A percentile compares a stretch with the other conserved stretches of the same genome.
These are phyloP conservation scores for mouse (Mus musculus) DNA, from an alignment of 2,113 vertebrate species.

Conservation along the genomic window GRCm39 chr7:88855501-88856000, in stretches of 20 bases:
- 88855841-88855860: slow-evolving; percentile 16
- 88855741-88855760: not conserved
- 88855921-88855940: slow-evolving; percentile 44
- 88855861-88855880: slow-evolving; percentile 51
- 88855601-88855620: slow-evolving; percentile 45
- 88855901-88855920: slow-evolving; percentile 58
- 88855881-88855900: slow-evolving; percentile 56
- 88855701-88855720: not conserved
- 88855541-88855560: not conserved
- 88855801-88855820: not conserved
- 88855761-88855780: not conserved
- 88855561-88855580: not conserved
- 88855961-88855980: slow-evolving; percentile 55
- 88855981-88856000: not conserved
- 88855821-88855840: slow-evolving; percentile 56
- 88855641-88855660: not conserved
- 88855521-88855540: not conserved
- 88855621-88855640: slow-evolving; percentile 39
- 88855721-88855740: not conserved
- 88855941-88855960: slow-evolving; percentile 44
- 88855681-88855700: not conserved
- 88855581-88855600: slow-evolving; percentile 25
- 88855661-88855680: not conserved
- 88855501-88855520: not conserved
- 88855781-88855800: slow-evolving; percentile 11